Conservation (phyloP, 2,888 invertebrate genomes). For the Eupithecia vulgata region DNA sequence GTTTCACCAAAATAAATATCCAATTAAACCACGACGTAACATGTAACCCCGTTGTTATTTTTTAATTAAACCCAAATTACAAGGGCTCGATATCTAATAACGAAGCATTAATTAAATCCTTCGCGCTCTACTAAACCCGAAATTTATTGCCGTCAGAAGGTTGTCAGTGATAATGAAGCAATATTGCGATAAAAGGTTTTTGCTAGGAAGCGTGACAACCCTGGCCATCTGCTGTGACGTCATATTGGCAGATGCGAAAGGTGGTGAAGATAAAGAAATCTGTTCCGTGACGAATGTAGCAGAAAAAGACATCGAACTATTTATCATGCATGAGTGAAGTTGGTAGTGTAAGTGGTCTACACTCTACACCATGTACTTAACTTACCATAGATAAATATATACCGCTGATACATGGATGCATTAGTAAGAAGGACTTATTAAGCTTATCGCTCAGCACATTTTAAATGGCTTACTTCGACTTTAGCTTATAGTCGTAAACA, state of each 20-base stretch:
- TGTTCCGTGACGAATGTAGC: background rate
- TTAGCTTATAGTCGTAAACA: too few relatives aligned
- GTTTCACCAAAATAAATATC: slow-evolving; percentile 15
- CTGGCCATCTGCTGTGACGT: slow-evolving; percentile 59
- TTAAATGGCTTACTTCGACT: background rate
- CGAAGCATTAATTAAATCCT: slow-evolving; percentile 47
- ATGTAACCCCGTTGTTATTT: slow-evolving; percentile 39
- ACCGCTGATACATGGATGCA: background rate
- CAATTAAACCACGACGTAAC: slow-evolving; percentile 17
- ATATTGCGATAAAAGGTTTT: slow-evolving; percentile 42
- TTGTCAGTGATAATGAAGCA: slow-evolving; percentile 42
- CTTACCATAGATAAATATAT: too few relatives aligned
- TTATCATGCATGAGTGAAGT: background rate
- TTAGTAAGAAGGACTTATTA: background rate
- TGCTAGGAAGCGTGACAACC: slow-evolving; percentile 57
- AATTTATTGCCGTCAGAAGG: slow-evolving; percentile 43
- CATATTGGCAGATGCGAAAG: slow-evolving; percentile 53
- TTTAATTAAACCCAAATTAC: slow-evolving; percentile 46
- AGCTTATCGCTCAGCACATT: background rate
- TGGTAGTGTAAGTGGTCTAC: background rate
- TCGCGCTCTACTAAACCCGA: slow-evolving; percentile 44
- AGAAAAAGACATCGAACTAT: background rate
- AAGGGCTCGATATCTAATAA: slow-evolving; percentile 45
- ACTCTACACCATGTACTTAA: too few relatives aligned
- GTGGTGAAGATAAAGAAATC: slow-evolving; percentile 41